Conservation (phyloP, 2,888 invertebrate species). For the Sympetrum striolatum region DNA sequence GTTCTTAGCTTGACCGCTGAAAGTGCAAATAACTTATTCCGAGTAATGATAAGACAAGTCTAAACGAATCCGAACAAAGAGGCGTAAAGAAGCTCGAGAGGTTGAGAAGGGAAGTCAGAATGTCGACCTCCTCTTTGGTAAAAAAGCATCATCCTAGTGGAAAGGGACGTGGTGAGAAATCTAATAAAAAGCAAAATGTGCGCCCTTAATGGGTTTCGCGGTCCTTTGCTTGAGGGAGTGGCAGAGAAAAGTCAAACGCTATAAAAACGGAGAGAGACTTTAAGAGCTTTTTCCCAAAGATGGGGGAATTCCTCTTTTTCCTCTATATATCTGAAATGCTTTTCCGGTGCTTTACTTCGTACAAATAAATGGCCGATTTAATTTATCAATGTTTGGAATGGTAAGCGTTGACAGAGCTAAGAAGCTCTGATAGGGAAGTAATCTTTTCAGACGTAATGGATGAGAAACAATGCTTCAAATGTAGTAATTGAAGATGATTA, state of each 20-base stretch:
- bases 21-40: no score
- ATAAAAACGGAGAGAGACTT: slow-evolving; percentile 14
- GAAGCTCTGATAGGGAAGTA: no score
- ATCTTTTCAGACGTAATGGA: no score
- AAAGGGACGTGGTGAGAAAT: slow-evolving; percentile 32
- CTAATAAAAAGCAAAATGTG: slow-evolving; percentile 26
- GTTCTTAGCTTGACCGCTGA: no score
- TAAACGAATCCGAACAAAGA: no score
- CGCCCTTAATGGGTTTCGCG: neutral
- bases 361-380: no score
- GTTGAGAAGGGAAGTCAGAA: neutral
- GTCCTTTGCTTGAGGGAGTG: neutral
- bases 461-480: no score
- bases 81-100: no score
- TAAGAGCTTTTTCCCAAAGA: neutral
- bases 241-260: slow-evolving; percentile 11
- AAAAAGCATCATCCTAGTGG: slow-evolving; percentile 17
- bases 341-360: neutral
- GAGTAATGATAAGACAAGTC: no score
- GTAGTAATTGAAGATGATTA: no score
- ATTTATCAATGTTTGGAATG: neutral
- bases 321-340: neutral
- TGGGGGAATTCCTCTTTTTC: neutral
- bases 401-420: no score
- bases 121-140: neutral